A percentile compares a stretch with the other conserved stretches of the same genome.
Evolutionary conservation across 1,140 invertebrate genomes (phyloP).

Genomic region (Arion vulgaris): DNA sequence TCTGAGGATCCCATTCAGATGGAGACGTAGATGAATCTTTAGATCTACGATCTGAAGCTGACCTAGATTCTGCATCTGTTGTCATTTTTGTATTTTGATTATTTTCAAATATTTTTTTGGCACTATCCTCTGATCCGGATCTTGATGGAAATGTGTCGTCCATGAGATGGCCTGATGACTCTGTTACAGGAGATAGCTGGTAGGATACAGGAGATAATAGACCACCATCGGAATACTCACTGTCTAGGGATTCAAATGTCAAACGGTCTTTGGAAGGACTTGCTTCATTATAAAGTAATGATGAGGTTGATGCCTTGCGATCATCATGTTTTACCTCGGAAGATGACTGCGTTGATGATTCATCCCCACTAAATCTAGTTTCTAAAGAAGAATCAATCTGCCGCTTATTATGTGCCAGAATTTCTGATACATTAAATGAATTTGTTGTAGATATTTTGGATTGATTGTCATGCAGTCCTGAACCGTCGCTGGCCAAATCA

Average conservation of each 20-base stretch:
- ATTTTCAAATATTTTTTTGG: not conserved
- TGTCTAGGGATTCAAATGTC: conserved; percentile 23
- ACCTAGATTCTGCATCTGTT: not conserved
- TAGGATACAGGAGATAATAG: conserved; percentile 33
- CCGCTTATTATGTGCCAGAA: not conserved
- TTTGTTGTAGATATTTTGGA: not conserved
- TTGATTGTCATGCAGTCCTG: not conserved
- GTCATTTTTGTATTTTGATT: not conserved
- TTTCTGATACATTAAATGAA: not conserved
- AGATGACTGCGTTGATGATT: conserved; percentile 18
- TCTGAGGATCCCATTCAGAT: conserved; percentile 21
- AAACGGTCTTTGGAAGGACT: not conserved
- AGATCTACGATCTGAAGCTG: conserved; percentile 23
- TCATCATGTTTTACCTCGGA: conserved; percentile 7
- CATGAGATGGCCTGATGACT: not conserved
- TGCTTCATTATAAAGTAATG: not conserved
- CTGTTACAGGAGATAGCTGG: conserved; percentile 1
- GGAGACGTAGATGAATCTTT: not conserved
- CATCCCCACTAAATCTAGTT: conserved; percentile 15
- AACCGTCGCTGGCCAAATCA: not conserved
- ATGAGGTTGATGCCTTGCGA: not conserved
- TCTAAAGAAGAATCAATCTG: conserved; percentile 25
- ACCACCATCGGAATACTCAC: conserved; percentile 30
- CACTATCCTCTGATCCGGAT: not conserved
- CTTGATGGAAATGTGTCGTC: not conserved